phyloP scores from a whole-genome alignment of 2,888 invertebrate species.

The Hypselothyrea guttata region DNA sequence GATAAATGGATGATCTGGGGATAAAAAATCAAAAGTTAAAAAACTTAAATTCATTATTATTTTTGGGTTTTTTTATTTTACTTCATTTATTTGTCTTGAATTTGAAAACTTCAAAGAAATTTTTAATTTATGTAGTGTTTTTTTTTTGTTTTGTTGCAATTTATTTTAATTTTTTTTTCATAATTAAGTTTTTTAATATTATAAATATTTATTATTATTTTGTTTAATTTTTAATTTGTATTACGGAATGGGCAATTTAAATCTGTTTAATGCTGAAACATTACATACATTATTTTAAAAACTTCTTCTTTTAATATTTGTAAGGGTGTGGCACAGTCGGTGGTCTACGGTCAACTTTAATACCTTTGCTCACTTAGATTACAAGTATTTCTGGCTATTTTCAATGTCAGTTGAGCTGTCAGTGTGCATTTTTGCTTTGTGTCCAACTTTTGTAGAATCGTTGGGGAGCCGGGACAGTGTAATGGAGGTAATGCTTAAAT shows the following conservation, averaged over 20 bases:
- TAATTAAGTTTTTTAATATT: not conserved
- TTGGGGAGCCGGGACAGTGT: not conserved
- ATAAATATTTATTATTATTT: not conserved
- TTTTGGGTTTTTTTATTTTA: too few species aligned
- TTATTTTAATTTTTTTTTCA: not conserved
- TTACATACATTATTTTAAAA: not conserved
- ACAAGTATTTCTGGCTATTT: conserved; percentile 22
- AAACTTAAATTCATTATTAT: too few species aligned
- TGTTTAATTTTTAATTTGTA: not conserved
- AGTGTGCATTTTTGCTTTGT: conserved; percentile 74
- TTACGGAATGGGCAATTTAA: too few species aligned
- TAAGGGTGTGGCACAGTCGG: not conserved
- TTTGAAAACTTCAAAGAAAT: not conserved
- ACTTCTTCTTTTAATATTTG: not conserved
- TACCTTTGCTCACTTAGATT: conserved; percentile 32
- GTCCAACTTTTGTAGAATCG: conserved; percentile 42
- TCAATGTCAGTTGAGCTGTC: conserved; percentile 70
- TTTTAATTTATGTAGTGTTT: not conserved
- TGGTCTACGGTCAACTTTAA: not conserved
- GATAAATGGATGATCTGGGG: too few species aligned
- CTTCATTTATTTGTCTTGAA: not conserved
- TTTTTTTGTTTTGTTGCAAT: too few species aligned
- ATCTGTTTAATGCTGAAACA: too few species aligned
- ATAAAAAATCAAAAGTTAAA: too few species aligned
- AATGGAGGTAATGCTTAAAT: conserved; percentile 5